Conservation (phyloP, 2,797 vertebrate genomes). For the Phrynocephalus forsythii region DNA sequence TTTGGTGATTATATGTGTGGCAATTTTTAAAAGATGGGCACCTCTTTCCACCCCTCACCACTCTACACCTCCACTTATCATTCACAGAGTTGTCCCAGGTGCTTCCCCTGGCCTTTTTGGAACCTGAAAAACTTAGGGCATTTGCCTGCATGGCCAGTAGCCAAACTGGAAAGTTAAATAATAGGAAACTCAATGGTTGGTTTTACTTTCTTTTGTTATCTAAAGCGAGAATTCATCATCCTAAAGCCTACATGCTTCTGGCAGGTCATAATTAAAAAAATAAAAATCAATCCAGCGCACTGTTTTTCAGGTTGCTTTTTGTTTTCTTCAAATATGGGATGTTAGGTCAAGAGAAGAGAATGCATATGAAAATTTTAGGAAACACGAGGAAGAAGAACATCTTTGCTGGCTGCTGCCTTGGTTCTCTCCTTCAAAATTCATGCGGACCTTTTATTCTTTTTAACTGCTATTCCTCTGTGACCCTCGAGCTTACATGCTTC, state of each 20-base stretch:
- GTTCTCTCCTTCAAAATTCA: slow-evolving; percentile 25
- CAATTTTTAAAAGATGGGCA: too few relatives aligned
- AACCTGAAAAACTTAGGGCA: too few relatives aligned
- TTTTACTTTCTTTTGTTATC: slow-evolving; percentile 22
- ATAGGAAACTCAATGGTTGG: not conserved
- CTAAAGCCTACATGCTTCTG: slow-evolving; percentile 9
- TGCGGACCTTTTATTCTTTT: slow-evolving; percentile 18
- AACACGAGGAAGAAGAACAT: slow-evolving; percentile 2
- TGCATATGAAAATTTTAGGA: not conserved
- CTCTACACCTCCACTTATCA: too few relatives aligned
- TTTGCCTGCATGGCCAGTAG: not conserved
- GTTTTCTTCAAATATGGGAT: not conserved
- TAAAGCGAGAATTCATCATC: slow-evolving; percentile 35
- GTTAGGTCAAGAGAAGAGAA: not conserved
- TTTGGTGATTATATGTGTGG: too few relatives aligned
- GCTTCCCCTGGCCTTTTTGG: too few relatives aligned
- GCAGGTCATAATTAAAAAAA: slow-evolving; percentile 23
- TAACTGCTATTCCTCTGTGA: slow-evolving; percentile 3
- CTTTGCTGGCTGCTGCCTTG: not conserved
- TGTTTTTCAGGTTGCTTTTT: not conserved
- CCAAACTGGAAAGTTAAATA: not conserved
- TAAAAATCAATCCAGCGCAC: slow-evolving; percentile 22
- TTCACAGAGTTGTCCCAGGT: too few relatives aligned
- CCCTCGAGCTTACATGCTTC: slow-evolving; percentile 13
- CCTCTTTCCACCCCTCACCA: too few relatives aligned